phyloP scores from a whole-genome alignment of 2,113 vertebrate species.

The Eonycteris spelaea region DNA sequence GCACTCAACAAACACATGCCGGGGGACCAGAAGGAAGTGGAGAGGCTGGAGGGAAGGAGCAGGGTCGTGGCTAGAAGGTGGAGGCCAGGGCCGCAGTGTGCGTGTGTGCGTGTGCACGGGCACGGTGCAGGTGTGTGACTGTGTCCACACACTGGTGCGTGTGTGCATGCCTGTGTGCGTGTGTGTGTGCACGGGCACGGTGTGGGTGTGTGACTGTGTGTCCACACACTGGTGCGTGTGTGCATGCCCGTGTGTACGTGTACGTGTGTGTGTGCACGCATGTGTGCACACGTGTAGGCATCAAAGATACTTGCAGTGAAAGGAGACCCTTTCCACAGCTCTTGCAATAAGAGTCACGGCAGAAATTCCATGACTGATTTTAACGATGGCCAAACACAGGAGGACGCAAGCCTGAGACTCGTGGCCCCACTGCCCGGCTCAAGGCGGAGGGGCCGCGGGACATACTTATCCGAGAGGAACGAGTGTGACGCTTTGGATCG shows the following conservation, averaged over 20 bases:
- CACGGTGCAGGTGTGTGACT: not conserved
- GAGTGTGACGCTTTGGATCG: not conserved
- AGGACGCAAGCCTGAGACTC: rapidly evolving
- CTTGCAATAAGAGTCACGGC: not conserved
- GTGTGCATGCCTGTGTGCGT: not conserved
- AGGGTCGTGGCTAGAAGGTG: not conserved
- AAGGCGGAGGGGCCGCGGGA: not conserved
- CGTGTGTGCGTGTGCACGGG: not conserved
- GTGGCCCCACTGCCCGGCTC: rapidly evolving
- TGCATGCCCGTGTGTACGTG: too few species aligned
- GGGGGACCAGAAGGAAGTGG: not conserved
- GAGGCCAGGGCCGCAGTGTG: not conserved
- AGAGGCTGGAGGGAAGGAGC: not conserved
- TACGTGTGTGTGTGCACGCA: too few species aligned
- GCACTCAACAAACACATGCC: not conserved
- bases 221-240: too few species aligned
- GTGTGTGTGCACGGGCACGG: not conserved
- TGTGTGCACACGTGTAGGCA: too few species aligned
- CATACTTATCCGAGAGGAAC: rapidly evolving
- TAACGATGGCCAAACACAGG: not conserved
- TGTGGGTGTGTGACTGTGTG: not conserved
- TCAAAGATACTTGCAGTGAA: not conserved
- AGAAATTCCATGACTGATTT: not conserved
- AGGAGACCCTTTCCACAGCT: not conserved
- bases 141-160: not conserved